phyloP scores from a whole-genome alignment of 2,888 invertebrate genomes.

The Imbricaverruca yamaguchii region DNA sequence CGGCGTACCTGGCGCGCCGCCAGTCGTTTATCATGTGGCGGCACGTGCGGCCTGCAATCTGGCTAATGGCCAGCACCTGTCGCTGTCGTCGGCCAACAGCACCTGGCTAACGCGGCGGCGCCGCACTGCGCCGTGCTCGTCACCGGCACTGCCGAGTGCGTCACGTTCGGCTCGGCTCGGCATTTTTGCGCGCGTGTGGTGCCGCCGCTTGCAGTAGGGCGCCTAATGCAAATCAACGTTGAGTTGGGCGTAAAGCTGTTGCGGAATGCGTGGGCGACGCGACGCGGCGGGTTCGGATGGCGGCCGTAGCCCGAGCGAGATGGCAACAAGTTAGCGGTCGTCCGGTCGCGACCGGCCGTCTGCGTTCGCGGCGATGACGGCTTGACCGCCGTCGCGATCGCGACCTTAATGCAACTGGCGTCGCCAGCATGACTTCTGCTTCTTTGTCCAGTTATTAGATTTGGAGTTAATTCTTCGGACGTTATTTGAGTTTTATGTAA shows the following conservation, averaged over 20 bases:
- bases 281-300: background rate
- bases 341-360: too few relatives aligned
- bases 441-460: constrained; percentile 11
- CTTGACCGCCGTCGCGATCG: background rate
- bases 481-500: constrained; percentile 21
- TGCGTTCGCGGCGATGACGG: background rate
- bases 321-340: constrained; percentile 9
- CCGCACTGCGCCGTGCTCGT: too few relatives aligned
- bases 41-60: background rate
- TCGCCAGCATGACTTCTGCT: background rate
- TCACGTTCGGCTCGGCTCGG: background rate
- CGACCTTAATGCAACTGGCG: background rate
- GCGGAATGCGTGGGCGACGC: background rate
- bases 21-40: background rate
- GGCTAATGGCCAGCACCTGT: constrained; percentile 9
- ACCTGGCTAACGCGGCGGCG: background rate
- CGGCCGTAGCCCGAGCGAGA: background rate
- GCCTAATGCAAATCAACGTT: background rate
- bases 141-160: background rate
- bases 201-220: background rate
- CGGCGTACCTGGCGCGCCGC: background rate
- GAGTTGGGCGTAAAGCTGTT: background rate
- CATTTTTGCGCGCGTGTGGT: background rate
- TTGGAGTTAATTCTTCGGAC: constrained; percentile 20
- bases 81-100: background rate